Evolutionary conservation across 2,888 invertebrate genomes (phyloP), one percentile per base, ranked within the genome.

Genomic region (Limenitis arthemis): DNA sequence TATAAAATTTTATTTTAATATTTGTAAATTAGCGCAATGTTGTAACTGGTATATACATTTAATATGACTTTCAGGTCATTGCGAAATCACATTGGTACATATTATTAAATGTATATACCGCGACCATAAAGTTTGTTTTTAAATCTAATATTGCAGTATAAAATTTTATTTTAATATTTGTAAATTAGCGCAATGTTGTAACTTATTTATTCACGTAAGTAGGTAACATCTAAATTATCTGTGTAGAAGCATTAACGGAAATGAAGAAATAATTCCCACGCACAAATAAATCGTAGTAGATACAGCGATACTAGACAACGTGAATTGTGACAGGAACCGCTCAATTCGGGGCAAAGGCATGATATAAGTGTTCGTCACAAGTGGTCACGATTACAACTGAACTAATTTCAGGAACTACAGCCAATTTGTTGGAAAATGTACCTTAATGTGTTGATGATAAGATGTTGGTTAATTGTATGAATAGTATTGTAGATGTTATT

Each of bases 241-340:
- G 31, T 39, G 34, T 6, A 40, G 20, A 12, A 20, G 20, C 40
- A 38, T 31, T 38, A 72, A 70, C 66, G 63, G 65, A 75, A 79
- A 83, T 83, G 72, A 79, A 81, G 80, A 82, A 81, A 83, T 83
- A 77, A 78, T 77, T 75, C 73, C 69, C 72, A 76, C 77, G 77
- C 72, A 77, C 72, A 74, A 72, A 76, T 76, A 80, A 77, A 79
- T 76, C 72, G 72, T 73, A 75, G 48, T 36, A 75, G 73, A 75
- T 75, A 73, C 76, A 77, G 75, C 75, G 73, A 75, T 75, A 73
- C 76, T 77, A 75, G 66, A 65, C 70, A 68, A 77, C 75, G 60
- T 56, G 58, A 77, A 74, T 72, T 79, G 74, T 76, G 75, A 79
- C 81, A 76, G 79, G 78, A 73, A 83, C 75, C 83, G 83, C 84